Percentiles rank a stretch among this genome's conserved stretches.
Conservation (phyloP, 2,797 vertebrate genomes). For the Hippopotamyrus pictus region DNA sequence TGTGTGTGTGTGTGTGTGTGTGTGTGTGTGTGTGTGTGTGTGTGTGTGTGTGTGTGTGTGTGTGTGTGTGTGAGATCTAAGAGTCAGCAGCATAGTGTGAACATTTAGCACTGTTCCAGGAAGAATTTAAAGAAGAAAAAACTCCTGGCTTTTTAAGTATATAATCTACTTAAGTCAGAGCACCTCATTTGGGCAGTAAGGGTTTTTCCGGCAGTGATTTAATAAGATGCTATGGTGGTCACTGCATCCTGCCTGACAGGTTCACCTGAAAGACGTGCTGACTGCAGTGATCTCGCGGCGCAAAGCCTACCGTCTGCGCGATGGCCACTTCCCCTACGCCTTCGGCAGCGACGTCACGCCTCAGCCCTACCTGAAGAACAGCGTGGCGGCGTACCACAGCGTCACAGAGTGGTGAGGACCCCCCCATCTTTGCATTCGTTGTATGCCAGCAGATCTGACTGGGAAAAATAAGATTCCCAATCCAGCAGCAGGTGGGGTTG, state of each 20-base stretch:
- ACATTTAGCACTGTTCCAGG: background rate
- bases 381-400: conserved; percentile 80
- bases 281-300: conserved; percentile 83
- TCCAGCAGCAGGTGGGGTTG: background rate
- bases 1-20: background rate
- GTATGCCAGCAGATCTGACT: background rate
- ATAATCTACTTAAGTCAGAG: background rate
- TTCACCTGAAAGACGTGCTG: conserved; percentile 90
- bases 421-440: background rate
- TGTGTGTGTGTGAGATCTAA: background rate
- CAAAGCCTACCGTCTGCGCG: conserved; percentile 83
- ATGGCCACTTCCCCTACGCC: conserved; percentile 86
- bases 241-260: conserved; percentile 54
- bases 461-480: background rate
- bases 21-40: background rate
- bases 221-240: background rate
- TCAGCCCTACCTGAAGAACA: conserved; percentile 92
- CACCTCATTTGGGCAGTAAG: background rate
- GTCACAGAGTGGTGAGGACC: conserved; percentile 73
- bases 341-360: conserved; percentile 88
- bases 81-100: background rate
- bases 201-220: background rate
- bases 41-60: background rate
- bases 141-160: background rate
- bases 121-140: background rate